Evolutionary conservation across 2,888 invertebrate genomes (phyloP), one percentile per base, ranked within the genome.

Genomic region (Eristalis intricaria): DNA sequence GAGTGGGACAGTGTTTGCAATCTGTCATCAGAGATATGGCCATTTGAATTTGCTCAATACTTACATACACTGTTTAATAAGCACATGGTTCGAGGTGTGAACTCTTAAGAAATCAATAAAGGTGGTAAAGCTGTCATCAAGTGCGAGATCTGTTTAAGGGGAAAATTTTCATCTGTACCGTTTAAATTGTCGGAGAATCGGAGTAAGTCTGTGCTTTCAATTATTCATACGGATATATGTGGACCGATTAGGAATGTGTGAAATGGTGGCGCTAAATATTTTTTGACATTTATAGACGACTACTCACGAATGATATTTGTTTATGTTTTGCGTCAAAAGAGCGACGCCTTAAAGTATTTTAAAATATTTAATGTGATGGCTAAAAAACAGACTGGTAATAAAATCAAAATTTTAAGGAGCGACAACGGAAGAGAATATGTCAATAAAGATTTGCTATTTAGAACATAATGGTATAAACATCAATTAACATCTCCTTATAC

Each of bases 261-360:
- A 29, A 84, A 68, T 38, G 78, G 83, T 26, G 73, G 73, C 10
- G 78, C 83, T 0, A 83, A 66, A 26, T 83, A 88, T 68, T 88
- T 87, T 32, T 40, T 73, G 1, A 80, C 79, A 10, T 85, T 85
- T 69, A 80, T 88, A 1, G 88, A 88, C 29, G 85, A 88, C 29
- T 35, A 76, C 2, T 84, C 81, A 1, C 63, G 86, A 5, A 73
- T 50, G 26, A 70, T 83, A 4, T 80, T 77, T 66, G 70, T 82
- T 15, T 88, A 87, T 71, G 85, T 86, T 71, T 11, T 88, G 4
- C 84, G 82, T 29, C 15, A 71, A 0, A 89, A 88, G 73, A 63
- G 70, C 22, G 79, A 88, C 65, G 75, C 81, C 1, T 80, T 86
- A 13, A 10, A 43, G 10, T 79, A 32, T 13, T 89, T 89, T 60